Conservation (phyloP, 2,888 invertebrate species). For the Seira sanloemensis region DNA sequence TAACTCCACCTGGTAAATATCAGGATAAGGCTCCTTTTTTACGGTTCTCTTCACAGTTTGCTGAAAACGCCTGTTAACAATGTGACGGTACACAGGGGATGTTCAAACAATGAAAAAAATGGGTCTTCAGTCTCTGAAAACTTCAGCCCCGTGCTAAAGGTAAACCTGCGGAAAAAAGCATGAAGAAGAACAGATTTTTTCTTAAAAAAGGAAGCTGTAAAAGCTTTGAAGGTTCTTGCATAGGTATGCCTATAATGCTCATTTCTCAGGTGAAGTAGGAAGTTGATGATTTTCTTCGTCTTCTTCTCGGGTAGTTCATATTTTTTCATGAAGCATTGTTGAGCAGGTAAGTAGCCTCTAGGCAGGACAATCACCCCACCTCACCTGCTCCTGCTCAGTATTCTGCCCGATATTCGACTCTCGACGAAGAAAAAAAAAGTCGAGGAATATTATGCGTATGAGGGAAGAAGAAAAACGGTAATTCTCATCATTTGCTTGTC, state of each 20-base stretch:
- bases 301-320: neutral
- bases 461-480: too few relatives aligned
- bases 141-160: too few relatives aligned
- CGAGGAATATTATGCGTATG: too few relatives aligned
- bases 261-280: slow-evolving; percentile 33
- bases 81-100: neutral
- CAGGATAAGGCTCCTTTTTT: too few relatives aligned
- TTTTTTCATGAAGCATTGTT: slow-evolving; percentile 17
- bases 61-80: slow-evolving; percentile 16
- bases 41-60: slow-evolving; percentile 50
- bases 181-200: too few relatives aligned
- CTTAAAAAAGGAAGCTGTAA: neutral
- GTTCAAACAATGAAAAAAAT: too few relatives aligned
- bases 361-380: slow-evolving; percentile 56
- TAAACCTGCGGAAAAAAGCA: too few relatives aligned
- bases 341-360: slow-evolving; percentile 55
- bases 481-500: too few relatives aligned
- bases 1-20: neutral
- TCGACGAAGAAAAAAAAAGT: too few relatives aligned
- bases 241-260: neutral
- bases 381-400: neutral
- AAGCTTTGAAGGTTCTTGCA: neutral
- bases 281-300: slow-evolving; percentile 31
- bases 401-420: neutral
- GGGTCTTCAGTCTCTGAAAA: too few relatives aligned